Conservation (phyloP, 1,140 invertebrate genomes). For the Neoseiulus cucumeris region DNA sequence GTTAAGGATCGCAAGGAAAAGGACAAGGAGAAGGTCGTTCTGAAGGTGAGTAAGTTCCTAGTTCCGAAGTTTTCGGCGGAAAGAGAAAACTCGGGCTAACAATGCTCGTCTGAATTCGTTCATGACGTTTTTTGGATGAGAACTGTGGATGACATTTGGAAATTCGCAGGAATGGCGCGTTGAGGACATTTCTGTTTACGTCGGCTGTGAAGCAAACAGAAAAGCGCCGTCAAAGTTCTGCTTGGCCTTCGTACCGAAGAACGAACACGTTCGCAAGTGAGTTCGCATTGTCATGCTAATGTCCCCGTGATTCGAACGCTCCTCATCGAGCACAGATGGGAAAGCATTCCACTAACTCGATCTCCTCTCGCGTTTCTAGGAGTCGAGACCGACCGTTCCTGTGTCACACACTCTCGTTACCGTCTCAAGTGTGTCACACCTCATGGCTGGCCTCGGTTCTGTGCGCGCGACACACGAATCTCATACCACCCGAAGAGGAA, state of each 20-base stretch:
- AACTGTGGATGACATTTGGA: not conserved
- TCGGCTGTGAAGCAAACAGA: slow-evolving; percentile 54
- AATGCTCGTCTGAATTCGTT: not conserved
- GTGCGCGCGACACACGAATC: not conserved
- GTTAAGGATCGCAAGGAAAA: slow-evolving; percentile 6
- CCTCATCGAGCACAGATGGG: not conserved
- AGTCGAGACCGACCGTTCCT: not conserved
- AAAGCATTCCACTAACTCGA: not conserved
- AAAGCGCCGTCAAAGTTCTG: slow-evolving; percentile 46
- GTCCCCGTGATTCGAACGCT: not conserved
- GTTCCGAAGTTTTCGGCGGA: not conserved
- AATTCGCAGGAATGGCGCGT: slow-evolving; percentile 39
- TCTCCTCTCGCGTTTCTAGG: not conserved
- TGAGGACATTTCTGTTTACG: slow-evolving; percentile 56
- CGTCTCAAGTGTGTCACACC: not conserved
- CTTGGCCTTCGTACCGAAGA: slow-evolving; percentile 11
- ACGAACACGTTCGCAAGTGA: slow-evolving; percentile 11
- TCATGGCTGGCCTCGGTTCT: not conserved
- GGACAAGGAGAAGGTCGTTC: not conserved
- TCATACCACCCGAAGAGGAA: not conserved
- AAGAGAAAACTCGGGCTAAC: not conserved
- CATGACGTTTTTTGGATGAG: not conserved
- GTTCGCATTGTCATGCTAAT: not conserved
- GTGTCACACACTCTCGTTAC: not conserved
- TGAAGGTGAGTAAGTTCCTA: not conserved